Percentiles rank a stretch among this genome's conserved stretches.
Conservation (phyloP, 2,888 invertebrate species). For the Xanthostigma xanthostigma region DNA sequence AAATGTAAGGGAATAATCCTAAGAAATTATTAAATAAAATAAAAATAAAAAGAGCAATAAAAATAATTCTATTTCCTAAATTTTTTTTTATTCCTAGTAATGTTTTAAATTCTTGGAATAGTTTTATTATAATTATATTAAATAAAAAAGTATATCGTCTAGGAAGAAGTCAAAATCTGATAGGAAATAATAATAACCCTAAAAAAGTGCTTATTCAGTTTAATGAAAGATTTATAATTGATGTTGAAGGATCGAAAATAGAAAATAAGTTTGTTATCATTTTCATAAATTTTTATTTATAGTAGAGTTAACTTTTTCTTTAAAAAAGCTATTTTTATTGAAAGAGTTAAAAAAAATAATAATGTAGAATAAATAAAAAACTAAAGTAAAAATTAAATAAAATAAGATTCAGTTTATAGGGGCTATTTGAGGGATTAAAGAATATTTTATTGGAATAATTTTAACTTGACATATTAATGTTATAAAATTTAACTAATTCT, state of each 20-base stretch:
- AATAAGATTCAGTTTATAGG: conserved; percentile 38
- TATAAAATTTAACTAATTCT: conserved; percentile 38
- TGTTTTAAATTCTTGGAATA: conserved; percentile 44
- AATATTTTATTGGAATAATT: conserved; percentile 42
- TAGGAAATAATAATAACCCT: conserved; percentile 35
- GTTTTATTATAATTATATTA: conserved; percentile 30
- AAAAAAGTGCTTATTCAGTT: conserved; percentile 45
- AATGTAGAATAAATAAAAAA: conserved; percentile 35
- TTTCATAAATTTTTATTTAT: conserved; percentile 30
- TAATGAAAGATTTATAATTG: conserved; percentile 33
- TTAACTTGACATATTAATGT: conserved; percentile 52
- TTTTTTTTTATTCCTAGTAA: conserved; percentile 30
- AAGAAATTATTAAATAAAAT: conserved; percentile 52
- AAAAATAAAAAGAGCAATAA: conserved; percentile 40
- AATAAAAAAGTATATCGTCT: conserved; percentile 35
- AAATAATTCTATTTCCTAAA: conserved; percentile 37
- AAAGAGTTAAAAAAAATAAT: conserved; percentile 35
- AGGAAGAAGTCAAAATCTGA: conserved; percentile 37
- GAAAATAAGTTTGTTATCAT: conserved; percentile 55
- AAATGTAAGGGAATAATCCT: conserved; percentile 56
- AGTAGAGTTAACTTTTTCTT: conserved; percentile 20
- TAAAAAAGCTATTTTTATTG: conserved; percentile 19
- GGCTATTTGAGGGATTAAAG: conserved; percentile 54
- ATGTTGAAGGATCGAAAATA: conserved; percentile 47
- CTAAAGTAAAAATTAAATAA: conserved; percentile 26